Evolutionary conservation across 1,140 invertebrate species (phyloP).

Genomic region (Papilio aristodemus): DNA sequence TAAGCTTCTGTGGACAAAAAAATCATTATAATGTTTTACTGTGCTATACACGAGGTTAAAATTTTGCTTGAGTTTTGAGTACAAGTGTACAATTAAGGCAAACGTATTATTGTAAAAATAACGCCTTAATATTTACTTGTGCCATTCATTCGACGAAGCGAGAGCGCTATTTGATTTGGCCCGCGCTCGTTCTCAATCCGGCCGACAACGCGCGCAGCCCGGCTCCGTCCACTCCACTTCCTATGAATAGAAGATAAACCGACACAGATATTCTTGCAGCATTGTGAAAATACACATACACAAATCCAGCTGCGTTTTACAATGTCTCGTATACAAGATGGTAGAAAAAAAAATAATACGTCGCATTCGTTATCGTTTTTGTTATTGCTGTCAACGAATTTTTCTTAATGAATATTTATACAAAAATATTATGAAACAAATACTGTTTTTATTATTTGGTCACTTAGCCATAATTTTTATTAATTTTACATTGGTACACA

Average conservation of each 20-base stretch:
- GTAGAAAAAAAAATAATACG: no score
- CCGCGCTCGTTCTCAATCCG: background rate
- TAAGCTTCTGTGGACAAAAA: no score
- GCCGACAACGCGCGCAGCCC: slow-evolving; percentile 7
- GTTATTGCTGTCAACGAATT: no score
- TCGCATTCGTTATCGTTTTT: no score
- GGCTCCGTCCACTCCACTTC: slow-evolving; percentile 19
- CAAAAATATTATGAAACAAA: no score
- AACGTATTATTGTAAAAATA: background rate
- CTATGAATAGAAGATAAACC: slow-evolving; percentile 21
- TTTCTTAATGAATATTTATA: no score
- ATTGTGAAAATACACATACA: slow-evolving; percentile 8
- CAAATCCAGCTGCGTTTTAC: background rate
- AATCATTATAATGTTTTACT: no score
- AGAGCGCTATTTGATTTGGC: slow-evolving; percentile 12
- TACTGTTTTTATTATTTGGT: no score
- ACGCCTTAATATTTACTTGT: background rate
- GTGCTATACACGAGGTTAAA: no score
- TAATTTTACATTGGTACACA: no score
- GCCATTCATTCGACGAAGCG: background rate
- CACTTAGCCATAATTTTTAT: no score
- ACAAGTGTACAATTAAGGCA: background rate
- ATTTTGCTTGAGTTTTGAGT: no score
- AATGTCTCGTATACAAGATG: background rate
- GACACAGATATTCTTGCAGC: slow-evolving; percentile 18